Percentiles rank a stretch among this genome's conserved stretches.
These are phyloP conservation scores for Lycophotia porphyrea DNA, from an alignment of 2,888 invertebrate genomes.

Conservation along the genomic window DNA sequence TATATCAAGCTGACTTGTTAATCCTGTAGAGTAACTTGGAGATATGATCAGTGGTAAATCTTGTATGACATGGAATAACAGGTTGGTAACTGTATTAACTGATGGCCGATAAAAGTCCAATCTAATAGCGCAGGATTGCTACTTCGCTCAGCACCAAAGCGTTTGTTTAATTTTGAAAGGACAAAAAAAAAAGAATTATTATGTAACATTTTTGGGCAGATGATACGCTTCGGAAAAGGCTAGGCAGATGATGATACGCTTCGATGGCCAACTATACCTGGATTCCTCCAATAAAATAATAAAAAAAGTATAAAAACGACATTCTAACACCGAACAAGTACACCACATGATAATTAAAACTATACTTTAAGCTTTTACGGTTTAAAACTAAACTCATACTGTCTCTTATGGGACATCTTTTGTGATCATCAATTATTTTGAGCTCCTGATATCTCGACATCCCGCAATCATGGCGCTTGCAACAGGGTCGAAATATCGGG, in stretches of 20 bases:
- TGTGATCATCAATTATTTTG: too few species aligned
- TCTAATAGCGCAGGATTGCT: neutral
- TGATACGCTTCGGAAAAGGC: too few species aligned
- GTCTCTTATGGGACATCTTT: too few species aligned
- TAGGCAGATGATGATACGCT: too few species aligned
- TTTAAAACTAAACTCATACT: too few species aligned
- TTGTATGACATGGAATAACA: constrained; percentile 3
- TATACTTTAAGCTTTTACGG: too few species aligned
- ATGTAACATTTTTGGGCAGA: neutral
- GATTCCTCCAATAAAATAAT: neutral
- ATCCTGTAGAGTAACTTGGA: neutral
- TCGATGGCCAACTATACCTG: neutral
- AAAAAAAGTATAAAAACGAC: neutral
- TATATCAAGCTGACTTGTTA: constrained; percentile 8
- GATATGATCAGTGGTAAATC: constrained; percentile 10
- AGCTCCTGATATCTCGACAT: too few species aligned
- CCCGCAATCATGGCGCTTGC: too few species aligned
- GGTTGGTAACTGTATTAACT: constrained; percentile 18
- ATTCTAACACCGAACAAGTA: neutral
- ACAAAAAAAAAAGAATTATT: neutral
- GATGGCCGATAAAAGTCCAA: neutral
- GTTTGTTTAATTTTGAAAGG: neutral
- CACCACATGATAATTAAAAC: too few species aligned
- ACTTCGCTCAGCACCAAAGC: neutral
- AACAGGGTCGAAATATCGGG: too few species aligned